phyloP scores from a whole-genome alignment of 1,140 invertebrate species.

The Pseudomyrmex flavicornis region DNA sequence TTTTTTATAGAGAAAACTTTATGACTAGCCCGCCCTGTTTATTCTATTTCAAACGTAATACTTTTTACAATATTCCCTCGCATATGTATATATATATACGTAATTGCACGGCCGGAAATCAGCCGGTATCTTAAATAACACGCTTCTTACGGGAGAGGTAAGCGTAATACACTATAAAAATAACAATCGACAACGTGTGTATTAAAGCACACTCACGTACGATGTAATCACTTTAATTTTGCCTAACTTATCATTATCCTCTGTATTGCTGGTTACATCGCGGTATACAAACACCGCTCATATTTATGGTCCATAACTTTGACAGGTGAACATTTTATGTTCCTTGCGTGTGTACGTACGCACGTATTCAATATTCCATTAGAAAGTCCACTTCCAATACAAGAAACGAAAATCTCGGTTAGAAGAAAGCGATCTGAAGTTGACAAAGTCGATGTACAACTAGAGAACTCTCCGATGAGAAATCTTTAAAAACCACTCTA shows the following conservation, averaged over 20 bases:
- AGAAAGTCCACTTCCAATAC: constrained; percentile 1
- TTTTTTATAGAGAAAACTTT: background rate
- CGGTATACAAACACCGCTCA: constrained; percentile 16
- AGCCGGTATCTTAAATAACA: constrained; percentile 20
- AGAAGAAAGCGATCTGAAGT: no score
- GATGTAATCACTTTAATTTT: constrained; percentile 44
- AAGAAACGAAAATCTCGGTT: background rate
- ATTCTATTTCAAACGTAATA: constrained; percentile 11
- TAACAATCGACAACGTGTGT: constrained; percentile 11
- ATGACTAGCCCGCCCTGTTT: background rate
- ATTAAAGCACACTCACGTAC: constrained; percentile 6
- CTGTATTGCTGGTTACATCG: constrained; percentile 1
- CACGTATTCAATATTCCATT: background rate
- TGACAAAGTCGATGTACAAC: no score
- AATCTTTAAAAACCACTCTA: no score
- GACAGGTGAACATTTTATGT: constrained; percentile 23
- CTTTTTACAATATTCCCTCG: constrained; percentile 24
- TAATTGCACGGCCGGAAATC: constrained; percentile 35
- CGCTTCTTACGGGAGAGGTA: background rate
- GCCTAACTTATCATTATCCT: constrained; percentile 22
- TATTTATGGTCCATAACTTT: constrained; percentile 34
- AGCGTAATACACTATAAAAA: constrained; percentile 4
- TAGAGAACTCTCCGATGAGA: no score
- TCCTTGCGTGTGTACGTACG: background rate
- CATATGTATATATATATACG: background rate